Percentiles rank a stretch among this genome's conserved stretches.
Conservation (phyloP, 2,113 vertebrate genomes). For the Ahaetulla prasina region DNA sequence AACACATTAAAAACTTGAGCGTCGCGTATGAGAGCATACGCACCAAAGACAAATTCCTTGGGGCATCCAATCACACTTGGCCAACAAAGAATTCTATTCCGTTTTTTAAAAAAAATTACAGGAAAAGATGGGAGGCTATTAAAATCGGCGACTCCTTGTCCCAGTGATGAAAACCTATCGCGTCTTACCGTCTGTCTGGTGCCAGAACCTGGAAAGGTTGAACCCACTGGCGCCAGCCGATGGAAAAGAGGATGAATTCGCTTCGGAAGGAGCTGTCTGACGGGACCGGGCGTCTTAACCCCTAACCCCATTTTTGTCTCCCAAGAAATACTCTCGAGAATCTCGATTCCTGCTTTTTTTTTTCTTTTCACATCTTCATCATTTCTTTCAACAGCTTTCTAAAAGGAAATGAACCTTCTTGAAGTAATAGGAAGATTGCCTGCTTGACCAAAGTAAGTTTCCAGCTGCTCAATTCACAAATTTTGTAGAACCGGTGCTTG, state of each 20-base stretch:
- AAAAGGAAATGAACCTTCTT: background rate
- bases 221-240: conserved; percentile 75
- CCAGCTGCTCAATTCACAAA: background rate
- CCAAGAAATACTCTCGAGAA: background rate
- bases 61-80: no score
- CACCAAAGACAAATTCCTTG: no score
- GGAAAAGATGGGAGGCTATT: background rate
- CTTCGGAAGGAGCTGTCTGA: conserved; percentile 83
- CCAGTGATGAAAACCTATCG: conserved; percentile 65
- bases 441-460: background rate
- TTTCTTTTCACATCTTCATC: background rate
- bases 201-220: conserved; percentile 83
- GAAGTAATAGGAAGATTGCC: background rate
- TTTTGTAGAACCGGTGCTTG: background rate
- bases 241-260: conserved; percentile 62
- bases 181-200: conserved; percentile 68
- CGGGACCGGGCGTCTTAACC: conserved; percentile 11
- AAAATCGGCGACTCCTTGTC: background rate
- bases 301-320: background rate
- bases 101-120: background rate
- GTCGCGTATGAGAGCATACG: no score
- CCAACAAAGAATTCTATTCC: no score
- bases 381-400: background rate
- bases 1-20: no score
- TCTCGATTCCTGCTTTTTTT: no score